Percentiles rank a stretch among this genome's conserved stretches.
Evolutionary conservation across 2,113 vertebrate genomes (phyloP).

Genomic region (Eolophus roseicapilla): DNA sequence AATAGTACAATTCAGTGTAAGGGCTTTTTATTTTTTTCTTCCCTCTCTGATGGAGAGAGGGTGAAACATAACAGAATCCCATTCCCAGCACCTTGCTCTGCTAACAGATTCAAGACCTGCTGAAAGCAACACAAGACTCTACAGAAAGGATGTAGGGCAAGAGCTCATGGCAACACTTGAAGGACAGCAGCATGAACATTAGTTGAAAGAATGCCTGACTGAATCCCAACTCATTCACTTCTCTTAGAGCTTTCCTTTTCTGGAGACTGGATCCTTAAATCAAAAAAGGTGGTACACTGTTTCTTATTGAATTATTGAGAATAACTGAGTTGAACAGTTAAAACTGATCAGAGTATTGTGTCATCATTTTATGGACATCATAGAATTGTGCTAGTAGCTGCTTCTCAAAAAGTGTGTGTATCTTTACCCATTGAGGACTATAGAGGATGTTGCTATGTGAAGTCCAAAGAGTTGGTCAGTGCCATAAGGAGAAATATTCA

Average conservation of each 20-base stretch:
- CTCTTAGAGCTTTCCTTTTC: not conserved
- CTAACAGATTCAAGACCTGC: not conserved
- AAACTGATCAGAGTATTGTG: not conserved
- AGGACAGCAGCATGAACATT: accelerated
- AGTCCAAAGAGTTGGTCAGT: not conserved
- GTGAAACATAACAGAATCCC: not conserved
- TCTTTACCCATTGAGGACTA: not conserved
- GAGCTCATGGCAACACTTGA: not conserved
- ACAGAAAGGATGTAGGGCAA: not conserved
- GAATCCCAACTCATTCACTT: not conserved
- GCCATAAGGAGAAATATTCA: not conserved
- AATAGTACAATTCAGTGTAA: not conserved
- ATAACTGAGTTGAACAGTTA: not conserved
- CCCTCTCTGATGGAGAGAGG: not conserved
- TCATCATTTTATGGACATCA: not conserved
- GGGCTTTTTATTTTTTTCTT: not conserved
- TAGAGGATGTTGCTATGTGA: not conserved
- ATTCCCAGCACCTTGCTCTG: not conserved
- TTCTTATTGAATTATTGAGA: not conserved
- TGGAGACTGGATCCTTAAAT: not conserved
- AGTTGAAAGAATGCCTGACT: not conserved
- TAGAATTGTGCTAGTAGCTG: not conserved
- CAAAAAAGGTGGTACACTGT: not conserved
- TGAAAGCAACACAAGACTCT: not conserved
- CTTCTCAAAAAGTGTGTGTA: not conserved